Evolutionary conservation across 2,113 vertebrate species (phyloP).

Genomic region (Mellivora capensis): DNA sequence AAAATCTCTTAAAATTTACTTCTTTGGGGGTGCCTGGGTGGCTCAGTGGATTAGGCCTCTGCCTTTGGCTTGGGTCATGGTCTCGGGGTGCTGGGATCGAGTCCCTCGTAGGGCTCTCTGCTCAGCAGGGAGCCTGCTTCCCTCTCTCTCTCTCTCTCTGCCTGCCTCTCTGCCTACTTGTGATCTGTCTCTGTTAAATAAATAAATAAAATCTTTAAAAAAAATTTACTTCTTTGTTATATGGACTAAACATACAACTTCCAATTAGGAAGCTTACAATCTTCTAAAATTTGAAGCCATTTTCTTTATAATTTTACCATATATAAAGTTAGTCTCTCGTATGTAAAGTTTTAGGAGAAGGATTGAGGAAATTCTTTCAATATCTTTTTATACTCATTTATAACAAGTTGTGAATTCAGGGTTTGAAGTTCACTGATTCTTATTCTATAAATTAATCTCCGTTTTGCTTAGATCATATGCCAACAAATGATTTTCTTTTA

Average conservation of each 20-base stretch:
- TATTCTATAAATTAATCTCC: not conserved
- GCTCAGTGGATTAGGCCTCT: too few relatives aligned
- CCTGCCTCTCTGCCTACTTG: too few relatives aligned
- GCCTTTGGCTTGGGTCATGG: too few relatives aligned
- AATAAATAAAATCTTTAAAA: too few relatives aligned
- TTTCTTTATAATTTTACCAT: not conserved
- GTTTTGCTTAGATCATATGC: not conserved
- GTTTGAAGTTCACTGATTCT: constrained; percentile 21
- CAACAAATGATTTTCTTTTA: not conserved
- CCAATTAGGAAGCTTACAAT: not conserved
- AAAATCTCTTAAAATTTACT: not conserved
- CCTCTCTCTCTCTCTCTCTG: too few relatives aligned
- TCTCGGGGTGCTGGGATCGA: too few relatives aligned
- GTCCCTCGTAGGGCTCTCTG: too few relatives aligned
- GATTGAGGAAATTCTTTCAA: not conserved
- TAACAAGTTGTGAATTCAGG: not conserved
- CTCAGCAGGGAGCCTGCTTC: too few relatives aligned
- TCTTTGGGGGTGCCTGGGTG: not conserved
- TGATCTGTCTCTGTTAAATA: too few relatives aligned
- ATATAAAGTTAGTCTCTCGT: not conserved
- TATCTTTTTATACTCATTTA: not conserved
- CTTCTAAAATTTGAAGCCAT: not conserved
- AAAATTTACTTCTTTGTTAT: not conserved
- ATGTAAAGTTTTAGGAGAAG: not conserved
- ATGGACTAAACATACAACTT: not conserved